These are phyloP conservation scores for Porites cylindrica DNA, from an alignment of 92 coral and sea anemone genomes.

Conservation along the genomic window DNA sequence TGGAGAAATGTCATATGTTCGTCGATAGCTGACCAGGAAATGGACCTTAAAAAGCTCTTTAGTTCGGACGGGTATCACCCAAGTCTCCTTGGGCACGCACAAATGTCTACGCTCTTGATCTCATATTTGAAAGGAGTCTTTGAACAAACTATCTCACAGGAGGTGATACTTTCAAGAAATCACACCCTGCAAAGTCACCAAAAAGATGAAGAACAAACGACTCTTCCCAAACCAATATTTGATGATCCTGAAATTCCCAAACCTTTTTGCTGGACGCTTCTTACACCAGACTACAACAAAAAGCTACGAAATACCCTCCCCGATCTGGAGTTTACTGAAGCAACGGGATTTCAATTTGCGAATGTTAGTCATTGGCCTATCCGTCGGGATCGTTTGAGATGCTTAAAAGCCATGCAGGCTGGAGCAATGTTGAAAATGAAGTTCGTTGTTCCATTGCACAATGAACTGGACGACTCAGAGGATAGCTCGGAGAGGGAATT, in stretches of 20 bases:
- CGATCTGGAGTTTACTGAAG: constrained; percentile 77
- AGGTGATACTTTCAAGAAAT: constrained; percentile 32
- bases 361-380: constrained; percentile 94
- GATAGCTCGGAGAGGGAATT: constrained; percentile 62
- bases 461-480: constrained; percentile 12
- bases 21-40: constrained; percentile 22
- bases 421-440: constrained; percentile 80
- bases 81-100: constrained; percentile 96
- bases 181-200: constrained; percentile 3
- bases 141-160: constrained; percentile 79
- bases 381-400: constrained; percentile 91
- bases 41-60: constrained; percentile 73
- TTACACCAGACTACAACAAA: constrained; percentile 83
- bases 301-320: constrained; percentile 75
- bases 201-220: not conserved
- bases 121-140: constrained; percentile 88
- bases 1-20: constrained; percentile 97
- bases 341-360: constrained; percentile 80
- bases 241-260: constrained; percentile 74
- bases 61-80: constrained; percentile 98
- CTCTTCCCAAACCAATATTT: constrained; percentile 81
- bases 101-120: constrained; percentile 86
- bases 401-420: constrained; percentile 79
- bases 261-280: constrained; percentile 96
- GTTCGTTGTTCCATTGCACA: constrained; percentile 66